phyloP scores from a whole-genome alignment of 2,113 vertebrate species.

The Pterocles orientalis region DNA sequence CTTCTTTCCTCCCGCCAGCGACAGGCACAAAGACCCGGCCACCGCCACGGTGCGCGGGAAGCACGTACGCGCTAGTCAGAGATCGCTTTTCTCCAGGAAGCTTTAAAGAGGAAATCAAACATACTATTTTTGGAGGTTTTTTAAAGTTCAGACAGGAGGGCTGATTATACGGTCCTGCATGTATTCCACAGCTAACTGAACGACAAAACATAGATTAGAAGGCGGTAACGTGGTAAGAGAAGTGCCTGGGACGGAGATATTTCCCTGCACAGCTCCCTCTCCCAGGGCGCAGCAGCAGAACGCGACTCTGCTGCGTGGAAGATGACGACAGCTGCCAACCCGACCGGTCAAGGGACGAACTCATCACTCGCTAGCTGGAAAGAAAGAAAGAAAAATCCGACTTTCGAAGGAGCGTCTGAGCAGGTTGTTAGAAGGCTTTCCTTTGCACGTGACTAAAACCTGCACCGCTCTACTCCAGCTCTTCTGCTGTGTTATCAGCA shows the following conservation, averaged over 20 bases:
- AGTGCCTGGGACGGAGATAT: fast-evolving
- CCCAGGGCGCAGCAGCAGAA: background rate
- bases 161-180: fast-evolving
- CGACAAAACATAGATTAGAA: fast-evolving
- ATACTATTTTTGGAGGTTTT: background rate
- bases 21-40: background rate
- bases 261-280: background rate
- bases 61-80: fast-evolving
- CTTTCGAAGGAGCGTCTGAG: constrained; percentile 72
- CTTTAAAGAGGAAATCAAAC: background rate
- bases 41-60: fast-evolving
- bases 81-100: background rate
- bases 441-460: constrained; percentile 65
- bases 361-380: background rate
- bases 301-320: fast-evolving
- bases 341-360: background rate
- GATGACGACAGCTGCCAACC: background rate
- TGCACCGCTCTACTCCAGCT: constrained; percentile 61
- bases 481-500: constrained; percentile 64
- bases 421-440: constrained; percentile 38
- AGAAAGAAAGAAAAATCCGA: background rate
- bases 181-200: background rate
- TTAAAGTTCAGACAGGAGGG: fast-evolving
- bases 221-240: background rate
- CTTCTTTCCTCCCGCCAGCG: fast-evolving